A percentile compares a stretch with the other conserved stretches of the same genome.
Evolutionary conservation across 1,140 invertebrate species (phyloP).

Genomic region (Drosophila sulfurigaster): DNA sequence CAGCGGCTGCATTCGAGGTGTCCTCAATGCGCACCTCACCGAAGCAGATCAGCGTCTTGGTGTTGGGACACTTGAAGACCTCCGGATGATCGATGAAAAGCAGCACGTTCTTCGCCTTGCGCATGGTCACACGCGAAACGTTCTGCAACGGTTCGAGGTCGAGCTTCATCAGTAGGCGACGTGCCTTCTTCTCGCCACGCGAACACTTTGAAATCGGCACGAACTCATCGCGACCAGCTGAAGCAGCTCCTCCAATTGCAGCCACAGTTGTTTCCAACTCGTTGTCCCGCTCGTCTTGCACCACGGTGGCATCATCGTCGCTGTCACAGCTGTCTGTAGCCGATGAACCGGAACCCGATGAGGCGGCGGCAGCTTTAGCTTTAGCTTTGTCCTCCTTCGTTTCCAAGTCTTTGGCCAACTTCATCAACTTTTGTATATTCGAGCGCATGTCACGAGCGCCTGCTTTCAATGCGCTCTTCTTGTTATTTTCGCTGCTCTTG

Average conservation of each 20-base stretch:
- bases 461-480: not conserved
- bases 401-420: slow-evolving; percentile 25
- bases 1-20: slow-evolving; percentile 28
- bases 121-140: slow-evolving; percentile 62
- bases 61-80: slow-evolving; percentile 50
- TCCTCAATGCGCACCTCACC: slow-evolving; percentile 61
- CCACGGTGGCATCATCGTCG: slow-evolving; percentile 30
- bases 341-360: slow-evolving; percentile 2
- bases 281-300: not conserved
- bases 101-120: slow-evolving; percentile 61
- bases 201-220: slow-evolving; percentile 22
- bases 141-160: slow-evolving; percentile 53
- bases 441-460: not conserved
- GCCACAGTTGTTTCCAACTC: not conserved
- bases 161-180: slow-evolving; percentile 59
- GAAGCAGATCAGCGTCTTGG: slow-evolving; percentile 55
- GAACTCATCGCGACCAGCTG: not conserved
- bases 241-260: not conserved
- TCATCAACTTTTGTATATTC: slow-evolving; percentile 38
- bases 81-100: slow-evolving; percentile 60
- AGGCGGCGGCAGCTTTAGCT: not conserved
- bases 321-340: slow-evolving; percentile 21
- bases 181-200: slow-evolving; percentile 69
- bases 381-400: not conserved
- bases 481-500: no score